Evolutionary conservation across 2,113 vertebrate genomes (phyloP), one percentile per base, ranked within the genome.

Genomic region (Cyprinus carpio): DNA sequence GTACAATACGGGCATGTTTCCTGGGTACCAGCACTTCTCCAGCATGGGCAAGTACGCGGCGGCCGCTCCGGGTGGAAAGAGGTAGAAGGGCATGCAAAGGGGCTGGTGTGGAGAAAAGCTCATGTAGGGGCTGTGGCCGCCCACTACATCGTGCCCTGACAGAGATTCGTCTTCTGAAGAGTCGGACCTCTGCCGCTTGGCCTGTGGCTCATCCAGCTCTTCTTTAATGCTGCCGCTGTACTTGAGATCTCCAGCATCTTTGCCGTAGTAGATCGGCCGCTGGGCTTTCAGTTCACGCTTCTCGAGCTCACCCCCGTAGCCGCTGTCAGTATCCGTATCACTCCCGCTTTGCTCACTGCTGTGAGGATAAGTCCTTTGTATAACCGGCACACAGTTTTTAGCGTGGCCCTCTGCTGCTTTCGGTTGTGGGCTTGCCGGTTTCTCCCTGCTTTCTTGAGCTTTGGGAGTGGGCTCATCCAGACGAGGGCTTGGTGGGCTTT

Each of bases 271-370:
- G 62, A 85, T 86, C 0, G 91, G 89, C 88, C 94, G 95, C n/a
- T 95, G 96, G 0, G 87, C 46, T 77, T 96, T 96, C 88, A 93
- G 88, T 78, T 98, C 96, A 0, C 88, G 92, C 91, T 99, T 99
- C 71, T 99, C 98, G 0, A 95, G 94, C 60, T 99, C 98, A 0
- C 98, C 98, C 0, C 98, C 98, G 0, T 99, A 99, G 34, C 98
- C 98, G 7, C 98, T 99, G 95, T 99, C 98, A 1, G 98, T 99
- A 94, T 99, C 98, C 0, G 98, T 99, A 93, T 99, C 98, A 0
- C 97, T 99, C 84, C 98, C 98, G 0, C 98, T 99, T 92, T 96
- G 97, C 92, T 99, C 97, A 23, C 97, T 95, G 2, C 93, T 93
- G 0, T 94, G 96, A 11, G 94, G 95, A 6, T 94, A 96, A 92